These are phyloP conservation scores for Vespertilio murinus DNA, from an alignment of 2,797 vertebrate species.

Conservation along the genomic window DNA sequence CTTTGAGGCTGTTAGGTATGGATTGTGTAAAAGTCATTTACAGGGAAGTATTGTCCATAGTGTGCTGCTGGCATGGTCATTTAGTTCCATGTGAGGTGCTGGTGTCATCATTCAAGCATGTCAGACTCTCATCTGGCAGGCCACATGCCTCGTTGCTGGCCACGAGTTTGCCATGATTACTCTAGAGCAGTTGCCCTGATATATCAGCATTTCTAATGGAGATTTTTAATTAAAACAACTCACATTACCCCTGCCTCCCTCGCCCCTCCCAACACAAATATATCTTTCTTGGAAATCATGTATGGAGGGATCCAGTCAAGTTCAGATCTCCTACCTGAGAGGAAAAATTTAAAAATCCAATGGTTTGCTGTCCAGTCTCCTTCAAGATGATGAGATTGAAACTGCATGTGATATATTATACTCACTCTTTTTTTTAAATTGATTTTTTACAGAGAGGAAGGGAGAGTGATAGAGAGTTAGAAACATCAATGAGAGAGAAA, in stretches of 20 bases:
- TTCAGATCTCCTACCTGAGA: neutral
- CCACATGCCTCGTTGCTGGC: too few relatives aligned
- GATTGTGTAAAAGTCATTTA: neutral
- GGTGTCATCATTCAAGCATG: neutral
- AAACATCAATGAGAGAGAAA: too few relatives aligned
- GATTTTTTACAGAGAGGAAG: too few relatives aligned
- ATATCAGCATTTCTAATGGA: neutral
- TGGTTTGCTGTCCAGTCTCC: neutral
- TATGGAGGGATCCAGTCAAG: neutral
- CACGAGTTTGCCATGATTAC: too few relatives aligned
- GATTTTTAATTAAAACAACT: neutral
- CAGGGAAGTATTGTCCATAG: neutral
- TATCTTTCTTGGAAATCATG: neutral
- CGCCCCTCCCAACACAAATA: neutral
- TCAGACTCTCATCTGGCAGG: too few relatives aligned
- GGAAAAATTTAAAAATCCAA: neutral
- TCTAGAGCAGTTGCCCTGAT: neutral
- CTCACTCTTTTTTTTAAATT: too few relatives aligned
- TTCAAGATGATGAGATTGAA: neutral
- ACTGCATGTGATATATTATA: neutral
- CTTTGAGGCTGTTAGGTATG: neutral
- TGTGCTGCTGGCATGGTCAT: neutral
- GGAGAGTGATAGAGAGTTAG: too few relatives aligned
- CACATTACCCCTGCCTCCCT: neutral
- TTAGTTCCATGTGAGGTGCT: neutral